Conservation (phyloP, 2,113 vertebrate genomes). For the Sander vitreus region DNA sequence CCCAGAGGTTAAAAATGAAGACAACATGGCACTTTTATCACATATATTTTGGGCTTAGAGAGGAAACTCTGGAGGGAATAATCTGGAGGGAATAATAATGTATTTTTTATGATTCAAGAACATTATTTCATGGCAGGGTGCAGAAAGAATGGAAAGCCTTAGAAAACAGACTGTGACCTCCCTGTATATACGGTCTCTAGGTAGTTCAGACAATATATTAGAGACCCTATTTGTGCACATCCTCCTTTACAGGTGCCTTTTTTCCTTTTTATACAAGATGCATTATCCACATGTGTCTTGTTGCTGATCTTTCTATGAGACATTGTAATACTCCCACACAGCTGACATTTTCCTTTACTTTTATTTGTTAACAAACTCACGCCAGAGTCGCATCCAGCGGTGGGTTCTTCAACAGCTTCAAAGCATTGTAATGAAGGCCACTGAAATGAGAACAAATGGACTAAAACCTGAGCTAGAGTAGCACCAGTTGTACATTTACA, state of each 20-base stretch:
- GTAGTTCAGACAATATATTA: background rate
- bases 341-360: too few species aligned
- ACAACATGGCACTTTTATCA: conserved; percentile 32
- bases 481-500: background rate
- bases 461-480: background rate
- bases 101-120: conserved; percentile 10
- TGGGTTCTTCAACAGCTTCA: too few species aligned
- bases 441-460: background rate
- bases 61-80: conserved; percentile 15
- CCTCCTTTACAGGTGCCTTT: too few species aligned
- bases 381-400: too few species aligned
- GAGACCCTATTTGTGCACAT: background rate
- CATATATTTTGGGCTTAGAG: conserved; percentile 30
- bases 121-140: conserved; percentile 2
- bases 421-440: too few species aligned
- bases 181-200: background rate
- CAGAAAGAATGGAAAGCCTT: background rate
- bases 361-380: too few species aligned
- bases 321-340: too few species aligned
- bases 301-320: too few species aligned
- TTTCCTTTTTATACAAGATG: background rate
- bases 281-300: background rate
- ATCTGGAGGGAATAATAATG: conserved; percentile 15
- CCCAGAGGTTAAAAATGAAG: conserved; percentile 31
- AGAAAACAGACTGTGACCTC: conserved; percentile 6